Evolutionary conservation across 2,113 vertebrate species (phyloP), one percentile per base, ranked within the genome.

Genomic region (Pithys albifrons): DNA sequence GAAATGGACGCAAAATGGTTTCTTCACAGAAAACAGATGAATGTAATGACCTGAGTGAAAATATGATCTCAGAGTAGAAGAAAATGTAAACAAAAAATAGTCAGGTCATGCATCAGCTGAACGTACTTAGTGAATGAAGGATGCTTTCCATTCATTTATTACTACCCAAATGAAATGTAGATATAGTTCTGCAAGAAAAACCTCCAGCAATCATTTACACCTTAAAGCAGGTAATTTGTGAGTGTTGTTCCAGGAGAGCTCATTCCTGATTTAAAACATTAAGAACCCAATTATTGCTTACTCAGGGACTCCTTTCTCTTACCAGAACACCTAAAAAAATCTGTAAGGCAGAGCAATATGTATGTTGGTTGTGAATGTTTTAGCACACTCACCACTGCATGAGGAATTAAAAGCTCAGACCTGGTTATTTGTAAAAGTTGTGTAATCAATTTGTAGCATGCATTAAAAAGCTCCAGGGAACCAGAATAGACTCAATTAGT

Each of bases 391-490:
- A 51, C 24, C 33, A 4, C 76, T 59, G 41, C 16, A 81, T 4
- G 13, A 91, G 25, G 80, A 86, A 92, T 84, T 70, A 86, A 86
- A 91, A 94, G 28, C n/a, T 84, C 52, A 39, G 41, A 57, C 75
- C 45, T 37, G 27, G 31, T 10, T 88, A 89, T 69, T 90, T 87
- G 57, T 72, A 75, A 49, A 90, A 91, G 46, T 86, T 88, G 24
- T 59, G 64, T 72, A 75, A 96, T 88, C 84, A 72, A 65, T 91
- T 85, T 61, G n/a, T 25, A 72, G 39, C 39, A 67, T 24, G 41
- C 61, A 61, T 80, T 88, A 74, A 84, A 77, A 89, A 78, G 65
- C 71, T 83, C 52, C 1, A 1, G 71, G n/a, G 75, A 88, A 51
- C 45, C 37, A 8, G 64, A 80, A 91, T 15, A 69, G 23, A 54